Base-by-base conservation (phyloP, 2,888 invertebrate species). In the Rhyacophila evoluta region DNA sequence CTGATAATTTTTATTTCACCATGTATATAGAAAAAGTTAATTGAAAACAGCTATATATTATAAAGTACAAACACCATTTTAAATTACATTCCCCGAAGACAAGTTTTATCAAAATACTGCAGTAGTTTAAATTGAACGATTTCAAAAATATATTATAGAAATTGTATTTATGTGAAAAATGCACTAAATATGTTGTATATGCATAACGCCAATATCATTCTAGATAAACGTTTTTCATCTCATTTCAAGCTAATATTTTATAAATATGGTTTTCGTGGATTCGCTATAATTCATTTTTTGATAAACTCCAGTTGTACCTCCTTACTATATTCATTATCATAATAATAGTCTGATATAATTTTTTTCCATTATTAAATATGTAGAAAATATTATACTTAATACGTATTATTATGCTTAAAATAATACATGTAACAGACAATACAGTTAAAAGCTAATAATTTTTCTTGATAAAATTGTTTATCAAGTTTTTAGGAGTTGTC, bases 391-490 rank as follows among this genome's bases (percentile, higher is more conserved):
- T n/a, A n/a, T n/a, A n/a, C n/a, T n/a, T n/a, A 55, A 19, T 55
- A 19, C 55, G 55, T 55, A 55, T 55, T 55, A 55, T 55, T 55
- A 55, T 55, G 55, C 55, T 55, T 55, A 55, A 55, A 55, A 76
- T 72, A 73, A 78, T 75, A 80, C 75, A 80, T 80, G 78, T 68
- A 78, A 80, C 75, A 27, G 80, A 80, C 80, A 80, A 80, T 80
- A 80, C 80, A 67, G 78, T 75, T 80, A 68, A 55, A 70, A 74
- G 71, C 73, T 81, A 74, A 78, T 74, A 74, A 36, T 72, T 76
- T 67, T 28, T 25, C 69, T 76, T 76, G 12, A 55, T 38, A 25
- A 55, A 15, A 55, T 55, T 19, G 19, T 19, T 55, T 55, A 55
- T 55, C 55, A 19, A 55, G 55, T 19, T 55, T 55, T 25, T 55